These are phyloP conservation scores for Trichogramma pretiosum DNA, from an alignment of 1,140 invertebrate species.

Conservation along the genomic window DNA sequence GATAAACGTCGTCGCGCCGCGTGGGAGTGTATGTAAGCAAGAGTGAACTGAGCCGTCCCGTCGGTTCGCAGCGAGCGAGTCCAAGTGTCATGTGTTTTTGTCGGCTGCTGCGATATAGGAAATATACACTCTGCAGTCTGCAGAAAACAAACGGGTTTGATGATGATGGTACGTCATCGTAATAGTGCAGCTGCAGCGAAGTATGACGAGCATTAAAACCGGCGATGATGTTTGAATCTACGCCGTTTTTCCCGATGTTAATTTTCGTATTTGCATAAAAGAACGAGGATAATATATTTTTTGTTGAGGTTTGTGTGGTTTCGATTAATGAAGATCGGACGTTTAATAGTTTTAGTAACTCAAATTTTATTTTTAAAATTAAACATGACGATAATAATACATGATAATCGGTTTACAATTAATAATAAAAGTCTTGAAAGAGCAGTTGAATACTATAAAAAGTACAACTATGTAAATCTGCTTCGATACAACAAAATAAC, in stretches of 20 bases:
- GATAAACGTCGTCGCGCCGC: too few species aligned
- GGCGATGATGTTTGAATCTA: not conserved
- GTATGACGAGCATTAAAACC: not conserved
- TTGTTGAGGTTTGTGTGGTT: not conserved
- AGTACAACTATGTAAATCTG: conserved; percentile 43
- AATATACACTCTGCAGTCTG: too few species aligned
- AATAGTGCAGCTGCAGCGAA: not conserved
- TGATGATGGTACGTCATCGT: too few species aligned
- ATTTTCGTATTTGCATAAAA: not conserved
- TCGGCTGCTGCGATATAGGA: too few species aligned
- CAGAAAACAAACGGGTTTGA: too few species aligned
- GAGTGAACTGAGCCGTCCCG: too few species aligned
- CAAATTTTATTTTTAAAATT: conserved; percentile 43
- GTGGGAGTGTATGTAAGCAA: too few species aligned
- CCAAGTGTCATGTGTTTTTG: too few species aligned
- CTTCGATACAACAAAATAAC: conserved; percentile 7
- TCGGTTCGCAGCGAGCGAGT: too few species aligned
- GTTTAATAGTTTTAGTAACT: conserved; percentile 31
- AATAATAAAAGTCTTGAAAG: too few species aligned
- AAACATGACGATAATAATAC: conserved; percentile 37
- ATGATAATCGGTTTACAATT: conserved; percentile 40
- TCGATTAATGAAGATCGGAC: not conserved
- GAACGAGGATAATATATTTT: not conserved
- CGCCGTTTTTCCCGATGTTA: not conserved
- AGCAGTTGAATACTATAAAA: too few species aligned